phyloP scores from a whole-genome alignment of 2,797 vertebrate genomes.

The Hydrophis major region DNA sequence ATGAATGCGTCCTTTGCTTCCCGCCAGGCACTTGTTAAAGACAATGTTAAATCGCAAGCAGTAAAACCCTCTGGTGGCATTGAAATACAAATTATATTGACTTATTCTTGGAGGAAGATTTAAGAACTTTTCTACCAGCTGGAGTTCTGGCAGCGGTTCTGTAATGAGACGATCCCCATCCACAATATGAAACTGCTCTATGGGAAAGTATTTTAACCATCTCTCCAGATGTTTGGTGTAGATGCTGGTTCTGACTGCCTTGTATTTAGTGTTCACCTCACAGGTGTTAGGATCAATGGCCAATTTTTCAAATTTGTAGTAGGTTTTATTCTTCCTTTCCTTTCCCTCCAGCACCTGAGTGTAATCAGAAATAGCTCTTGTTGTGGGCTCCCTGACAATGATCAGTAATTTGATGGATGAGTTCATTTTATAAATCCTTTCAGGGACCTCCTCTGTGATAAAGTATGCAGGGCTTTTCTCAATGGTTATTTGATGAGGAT shows the following conservation, averaged over 20 bases:
- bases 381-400: conserved; percentile 94
- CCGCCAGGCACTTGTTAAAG: conserved; percentile 97
- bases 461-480: conserved; percentile 97
- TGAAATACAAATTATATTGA: conserved; percentile 95
- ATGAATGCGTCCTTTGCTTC: conserved; percentile 95
- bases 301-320: conserved; percentile 93
- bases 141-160: conserved; percentile 91
- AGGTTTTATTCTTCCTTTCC: conserved; percentile 95
- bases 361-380: conserved; percentile 93
- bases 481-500: conserved; percentile 93
- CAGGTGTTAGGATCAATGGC: conserved; percentile 87
- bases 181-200: conserved; percentile 92
- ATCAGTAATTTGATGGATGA: conserved; percentile 93
- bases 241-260: conserved; percentile 93
- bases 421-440: conserved; percentile 98
- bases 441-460: conserved; percentile 94
- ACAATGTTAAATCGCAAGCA: conserved; percentile 94
- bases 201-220: conserved; percentile 93
- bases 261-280: conserved; percentile 96
- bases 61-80: conserved; percentile 94
- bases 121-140: conserved; percentile 90
- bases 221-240: conserved; percentile 95
- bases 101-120: conserved; percentile 91
- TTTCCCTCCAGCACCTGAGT: conserved; percentile 96
- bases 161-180: conserved; percentile 92